Evolutionary conservation across 2,888 invertebrate genomes (phyloP).

Genomic region (Dryococelus australis): DNA sequence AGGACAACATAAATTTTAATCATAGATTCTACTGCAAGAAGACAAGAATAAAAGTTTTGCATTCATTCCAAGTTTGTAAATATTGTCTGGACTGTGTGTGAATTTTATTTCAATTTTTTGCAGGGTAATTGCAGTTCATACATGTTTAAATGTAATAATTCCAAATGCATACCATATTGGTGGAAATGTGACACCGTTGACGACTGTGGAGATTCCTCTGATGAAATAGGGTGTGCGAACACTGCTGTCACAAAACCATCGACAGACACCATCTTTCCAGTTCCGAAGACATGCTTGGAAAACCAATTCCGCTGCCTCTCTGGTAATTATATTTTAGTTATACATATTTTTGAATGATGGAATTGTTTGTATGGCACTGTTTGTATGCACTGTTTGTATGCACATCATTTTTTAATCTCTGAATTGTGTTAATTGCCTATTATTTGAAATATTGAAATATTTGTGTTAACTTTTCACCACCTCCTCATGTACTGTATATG

Average conservation of each 20-base stretch:
- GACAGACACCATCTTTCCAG: slow-evolving; percentile 51
- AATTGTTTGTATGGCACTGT: too few relatives aligned
- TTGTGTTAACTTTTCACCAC: too few relatives aligned
- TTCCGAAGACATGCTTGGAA: slow-evolving; percentile 59
- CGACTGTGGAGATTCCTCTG: slow-evolving; percentile 79
- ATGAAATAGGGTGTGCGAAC: slow-evolving; percentile 68
- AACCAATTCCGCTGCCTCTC: slow-evolving; percentile 66
- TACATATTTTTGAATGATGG: too few relatives aligned
- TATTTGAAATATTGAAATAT: too few relatives aligned
- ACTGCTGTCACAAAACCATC: slow-evolving; percentile 49
- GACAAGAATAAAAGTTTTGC: too few relatives aligned
- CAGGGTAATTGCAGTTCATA: slow-evolving; percentile 56
- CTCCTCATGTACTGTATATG: too few relatives aligned
- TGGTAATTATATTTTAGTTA: slow-evolving; percentile 49
- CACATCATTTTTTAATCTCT: too few relatives aligned
- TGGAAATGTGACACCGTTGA: slow-evolving; percentile 78
- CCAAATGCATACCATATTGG: slow-evolving; percentile 59
- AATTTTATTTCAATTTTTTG: not conserved
- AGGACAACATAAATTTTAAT: too few relatives aligned
- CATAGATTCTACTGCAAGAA: too few relatives aligned
- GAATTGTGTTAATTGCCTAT: too few relatives aligned
- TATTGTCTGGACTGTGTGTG: not conserved
- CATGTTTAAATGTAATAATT: slow-evolving; percentile 79
- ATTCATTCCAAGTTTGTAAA: too few relatives aligned
- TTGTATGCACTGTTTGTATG: too few relatives aligned